These are phyloP conservation scores for Calephelis virginiensis DNA, from an alignment of 1,140 invertebrate species.

Conservation along the genomic window DNA sequence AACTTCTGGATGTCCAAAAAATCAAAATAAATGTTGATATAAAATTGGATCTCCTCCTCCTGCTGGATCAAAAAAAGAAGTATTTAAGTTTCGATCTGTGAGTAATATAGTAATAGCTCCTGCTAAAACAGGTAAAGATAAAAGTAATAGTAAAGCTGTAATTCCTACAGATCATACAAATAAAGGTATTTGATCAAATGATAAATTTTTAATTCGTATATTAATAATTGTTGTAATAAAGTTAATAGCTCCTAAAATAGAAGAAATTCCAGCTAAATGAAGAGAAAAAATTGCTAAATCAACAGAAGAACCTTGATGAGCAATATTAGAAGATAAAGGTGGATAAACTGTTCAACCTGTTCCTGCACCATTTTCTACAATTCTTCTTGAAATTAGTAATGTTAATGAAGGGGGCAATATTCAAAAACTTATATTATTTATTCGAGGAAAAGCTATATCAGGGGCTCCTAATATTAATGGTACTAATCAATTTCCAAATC, in stretches of 20 bases:
- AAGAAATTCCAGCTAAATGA: constrained; percentile 83
- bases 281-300: constrained; percentile 84
- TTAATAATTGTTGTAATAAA: constrained; percentile 79
- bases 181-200: constrained; percentile 73
- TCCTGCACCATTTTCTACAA: constrained; percentile 78
- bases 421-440: constrained; percentile 35
- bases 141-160: constrained; percentile 82
- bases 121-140: constrained; percentile 84
- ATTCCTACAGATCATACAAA: constrained; percentile 83
- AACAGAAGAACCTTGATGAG: constrained; percentile 80
- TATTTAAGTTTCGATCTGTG: constrained; percentile 82
- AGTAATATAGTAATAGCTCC: constrained; percentile 80
- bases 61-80: constrained; percentile 83
- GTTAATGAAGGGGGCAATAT: constrained; percentile 59
- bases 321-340: constrained; percentile 60
- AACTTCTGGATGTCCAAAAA: constrained; percentile 81
- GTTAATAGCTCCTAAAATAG: constrained; percentile 31
- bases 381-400: constrained; percentile 79
- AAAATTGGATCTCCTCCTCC: constrained; percentile 85
- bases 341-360: constrained; percentile 45
- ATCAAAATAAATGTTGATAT: constrained; percentile 89
- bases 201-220: constrained; percentile 65
- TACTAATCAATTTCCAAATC: no score
- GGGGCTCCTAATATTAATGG: constrained; percentile 21
- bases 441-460: constrained; percentile 30